Conservation (phyloP, 1,140 invertebrate genomes). For the Pseudobourletiella spinata region DNA sequence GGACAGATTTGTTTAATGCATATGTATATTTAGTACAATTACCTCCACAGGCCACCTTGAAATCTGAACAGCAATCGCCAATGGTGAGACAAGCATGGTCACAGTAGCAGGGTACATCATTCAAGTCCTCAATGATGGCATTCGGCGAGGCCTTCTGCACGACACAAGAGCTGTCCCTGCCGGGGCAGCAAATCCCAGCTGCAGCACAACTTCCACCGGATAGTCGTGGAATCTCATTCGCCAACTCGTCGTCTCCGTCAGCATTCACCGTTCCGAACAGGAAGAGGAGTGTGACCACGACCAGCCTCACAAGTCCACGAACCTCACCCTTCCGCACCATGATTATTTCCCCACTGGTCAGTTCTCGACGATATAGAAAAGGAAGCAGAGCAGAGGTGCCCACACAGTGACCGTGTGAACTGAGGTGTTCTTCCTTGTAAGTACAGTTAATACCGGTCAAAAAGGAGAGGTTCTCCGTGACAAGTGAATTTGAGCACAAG, state of each 20-base stretch:
- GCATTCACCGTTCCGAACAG: neutral
- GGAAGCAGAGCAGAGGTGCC: no score
- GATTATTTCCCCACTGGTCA: no score
- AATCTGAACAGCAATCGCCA: conserved; percentile 75
- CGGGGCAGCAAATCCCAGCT: conserved; percentile 45
- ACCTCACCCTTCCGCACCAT: no score
- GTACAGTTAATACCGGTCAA: no score
- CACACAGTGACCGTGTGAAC: no score
- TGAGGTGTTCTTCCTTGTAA: no score
- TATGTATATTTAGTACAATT: no score
- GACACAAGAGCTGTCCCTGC: conserved; percentile 74
- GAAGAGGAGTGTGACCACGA: neutral
- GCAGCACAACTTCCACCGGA: conserved; percentile 14
- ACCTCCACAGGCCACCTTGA: conserved; percentile 77
- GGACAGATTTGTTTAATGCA: no score
- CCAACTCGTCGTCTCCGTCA: conserved; percentile 18
- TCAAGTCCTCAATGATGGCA: conserved; percentile 66
- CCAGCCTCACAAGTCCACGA: neutral
- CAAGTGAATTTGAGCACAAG: no score
- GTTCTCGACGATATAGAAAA: no score
- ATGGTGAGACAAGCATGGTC: conserved; percentile 78
- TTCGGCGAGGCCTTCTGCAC: conserved; percentile 68
- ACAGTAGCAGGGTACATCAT: conserved; percentile 77
- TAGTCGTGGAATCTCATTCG: conserved; percentile 22
- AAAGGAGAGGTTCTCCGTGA: no score